Base-by-base conservation (phyloP, 2,113 vertebrate species). In the Nannobrachium achirus region DNA sequence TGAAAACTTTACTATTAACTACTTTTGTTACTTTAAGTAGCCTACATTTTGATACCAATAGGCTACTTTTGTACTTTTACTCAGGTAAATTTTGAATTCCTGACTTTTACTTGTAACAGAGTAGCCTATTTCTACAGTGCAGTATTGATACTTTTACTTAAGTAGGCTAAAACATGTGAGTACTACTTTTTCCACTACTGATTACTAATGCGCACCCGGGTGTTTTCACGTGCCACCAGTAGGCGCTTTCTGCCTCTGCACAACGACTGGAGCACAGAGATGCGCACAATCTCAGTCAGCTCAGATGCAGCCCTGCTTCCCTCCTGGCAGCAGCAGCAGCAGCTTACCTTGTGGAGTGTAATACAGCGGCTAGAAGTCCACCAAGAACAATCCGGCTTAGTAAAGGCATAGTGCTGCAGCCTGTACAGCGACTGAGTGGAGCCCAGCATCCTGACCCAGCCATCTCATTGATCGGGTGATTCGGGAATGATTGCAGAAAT, bases 141-240 rank as follows among this genome's bases (percentile, higher is more conserved):
- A 25, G 20, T 25, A 25, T 25, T 25, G 20, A 4, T 25, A 25
- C 20, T 25, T 25, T 25, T 25, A 4, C 20, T 25, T 25, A 25
- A 25, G n/a, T n/a, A n/a, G n/a, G n/a, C n/a, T n/a, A n/a, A n/a
- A n/a, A n/a, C n/a, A n/a, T n/a, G n/a, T n/a, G n/a, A n/a, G n/a
- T n/a, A n/a, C n/a, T n/a, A n/a, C n/a, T n/a, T 25, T 25, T 25
- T 25, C 20, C 20, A 25, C 20, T 4, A 25, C 20, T 25, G 20
- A 89, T 89, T 84, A 82, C 71, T 60, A 56, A 69, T 73, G 73
- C 13, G 62, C n/a, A 7, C n/a, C n/a, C 16, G 52, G 73, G 78
- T 73, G 82, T 85, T 80, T 76, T 68, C 79, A 81, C 82, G 77
- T 88, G 84, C 90, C 88, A 82, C 84, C 82, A 86, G 84, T 83